Base-by-base conservation (phyloP, 2,888 invertebrate genomes). In the Megamerina dolium region DNA sequence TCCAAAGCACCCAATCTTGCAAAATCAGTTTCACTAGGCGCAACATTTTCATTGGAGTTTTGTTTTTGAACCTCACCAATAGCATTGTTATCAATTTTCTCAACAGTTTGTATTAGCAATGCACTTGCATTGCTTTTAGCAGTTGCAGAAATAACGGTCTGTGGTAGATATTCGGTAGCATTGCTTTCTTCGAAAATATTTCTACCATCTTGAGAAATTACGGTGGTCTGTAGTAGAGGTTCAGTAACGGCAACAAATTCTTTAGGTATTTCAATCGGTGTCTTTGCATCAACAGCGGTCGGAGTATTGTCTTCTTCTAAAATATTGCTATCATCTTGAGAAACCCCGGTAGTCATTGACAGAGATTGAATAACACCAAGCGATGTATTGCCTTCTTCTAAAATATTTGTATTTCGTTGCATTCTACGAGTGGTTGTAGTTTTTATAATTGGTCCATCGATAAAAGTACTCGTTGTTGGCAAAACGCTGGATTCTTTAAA, bases 401-500 rank as follows among this genome's bases (percentile, higher is more conserved):
- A 29, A 13, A 64, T 55, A 33, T 60, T 62, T 51, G 61, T 68
- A 4, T 60, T 61, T 37, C 62, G 64, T 18, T 57, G 58, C 58
- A 68, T 67, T 14, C 65, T 68, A 29, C 62, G 67, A 50, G 63
- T 65, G n/a, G 67, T 68, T 18, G 68, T 68, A 38, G 66, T 68
- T 43, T 64, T 68, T 17, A 65, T 62, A 26, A 68, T 60, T 16
- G 65, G 59, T 23, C 65, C 64, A 35, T 41, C 38, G n/a, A 40
- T 23, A 40, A 59, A 57, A 10, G 55, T 58, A n/a, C 45, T 53
- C 9, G 48, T 52, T 14, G 47, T 49, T 29, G 49, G 37, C 33
- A 45, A 41, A 41, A 50, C 54, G 16, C 34, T 40, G n/a, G 55
- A 53, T 29, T 53, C 52, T 46, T 55, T 53, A 30, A 50, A n/a